Percentiles rank a stretch among this genome's conserved stretches.
phyloP scores from a whole-genome alignment of 1,140 invertebrate species.

The Brachionus calyciflorus region DNA sequence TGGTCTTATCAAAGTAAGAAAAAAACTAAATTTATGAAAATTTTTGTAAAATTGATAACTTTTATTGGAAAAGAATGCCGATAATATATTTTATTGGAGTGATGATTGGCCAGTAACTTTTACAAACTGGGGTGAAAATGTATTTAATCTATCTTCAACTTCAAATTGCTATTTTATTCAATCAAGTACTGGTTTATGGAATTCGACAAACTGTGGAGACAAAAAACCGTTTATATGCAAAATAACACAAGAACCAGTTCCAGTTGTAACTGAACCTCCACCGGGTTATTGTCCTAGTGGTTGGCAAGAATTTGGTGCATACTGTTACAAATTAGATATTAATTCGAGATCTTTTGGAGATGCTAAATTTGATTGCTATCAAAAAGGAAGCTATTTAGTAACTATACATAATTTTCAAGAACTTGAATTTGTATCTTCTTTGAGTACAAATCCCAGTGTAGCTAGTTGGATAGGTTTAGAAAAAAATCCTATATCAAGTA shows the following conservation, averaged over 20 bases:
- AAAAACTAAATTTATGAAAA: not conserved
- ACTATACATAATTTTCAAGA: constrained; percentile 18
- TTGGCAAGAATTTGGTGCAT: constrained; percentile 35
- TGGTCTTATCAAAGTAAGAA: not conserved
- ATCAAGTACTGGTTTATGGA: constrained; percentile 18
- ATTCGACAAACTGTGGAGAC: constrained; percentile 1
- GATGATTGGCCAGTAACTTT: constrained; percentile 30
- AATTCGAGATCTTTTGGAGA: constrained; percentile 19
- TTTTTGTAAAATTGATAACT: not conserved
- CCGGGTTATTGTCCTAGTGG: constrained; percentile 25
- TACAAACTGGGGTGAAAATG: constrained; percentile 14
- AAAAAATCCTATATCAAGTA: constrained; percentile 34
- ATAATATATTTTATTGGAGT: constrained; percentile 11
- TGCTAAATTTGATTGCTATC: constrained; percentile 42
- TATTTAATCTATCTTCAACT: not conserved
- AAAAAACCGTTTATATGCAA: constrained; percentile 22
- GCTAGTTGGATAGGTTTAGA: constrained; percentile 34
- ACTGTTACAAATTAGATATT: constrained; percentile 21
- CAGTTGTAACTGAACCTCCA: constrained; percentile 13
- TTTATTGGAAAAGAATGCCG: not conserved
- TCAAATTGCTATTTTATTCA: constrained; percentile 3
- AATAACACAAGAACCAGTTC: constrained; percentile 13
- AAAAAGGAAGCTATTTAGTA: constrained; percentile 9
- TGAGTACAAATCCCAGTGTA: not conserved
- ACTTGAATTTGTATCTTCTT: constrained; percentile 9